A percentile compares a stretch with the other conserved stretches of the same genome.
These are phyloP conservation scores for Porites lobata DNA, from an alignment of 92 coral and sea anemone species.

Conservation along the genomic window DNA sequence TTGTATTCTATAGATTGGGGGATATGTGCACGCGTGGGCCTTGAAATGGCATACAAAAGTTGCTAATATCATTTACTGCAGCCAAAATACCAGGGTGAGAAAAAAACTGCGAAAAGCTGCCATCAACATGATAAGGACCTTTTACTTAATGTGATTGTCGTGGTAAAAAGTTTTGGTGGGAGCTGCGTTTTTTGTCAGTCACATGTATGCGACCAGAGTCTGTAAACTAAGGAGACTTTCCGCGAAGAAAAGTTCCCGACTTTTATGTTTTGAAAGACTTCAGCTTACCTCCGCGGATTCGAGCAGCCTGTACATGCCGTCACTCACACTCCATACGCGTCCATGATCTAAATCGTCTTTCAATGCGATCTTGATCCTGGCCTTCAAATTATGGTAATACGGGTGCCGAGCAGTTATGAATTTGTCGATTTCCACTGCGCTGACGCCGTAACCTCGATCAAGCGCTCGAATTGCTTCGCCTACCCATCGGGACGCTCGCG, in stretches of 20 bases:
- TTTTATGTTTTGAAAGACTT: not conserved
- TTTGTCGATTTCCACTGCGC: constrained; percentile 90
- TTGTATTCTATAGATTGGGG: not conserved
- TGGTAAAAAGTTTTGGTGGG: not conserved
- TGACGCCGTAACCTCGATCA: constrained; percentile 95
- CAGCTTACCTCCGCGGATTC: constrained; percentile 90
- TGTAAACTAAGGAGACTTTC: not conserved
- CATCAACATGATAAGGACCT: not conserved
- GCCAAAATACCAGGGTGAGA: not conserved
- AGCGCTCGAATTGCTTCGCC: constrained; percentile 97
- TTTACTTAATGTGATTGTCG: not conserved
- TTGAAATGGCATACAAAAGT: constrained; percentile 17
- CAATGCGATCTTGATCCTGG: constrained; percentile 91
- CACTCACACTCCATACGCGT: constrained; percentile 89
- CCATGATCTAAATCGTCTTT: constrained; percentile 96
- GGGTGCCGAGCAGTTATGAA: constrained; percentile 93
- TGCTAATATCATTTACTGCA: not conserved
- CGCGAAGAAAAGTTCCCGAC: not conserved
- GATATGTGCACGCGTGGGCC: not conserved
- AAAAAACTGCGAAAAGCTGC: not conserved
- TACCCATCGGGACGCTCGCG: constrained; percentile 97
- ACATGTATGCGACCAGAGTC: not conserved
- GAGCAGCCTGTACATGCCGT: constrained; percentile 90
- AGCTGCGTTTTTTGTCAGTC: not conserved
- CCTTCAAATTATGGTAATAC: constrained; percentile 92